Base-by-base conservation (phyloP, 2,797 vertebrate species). In the Urophycis tenuis region DNA sequence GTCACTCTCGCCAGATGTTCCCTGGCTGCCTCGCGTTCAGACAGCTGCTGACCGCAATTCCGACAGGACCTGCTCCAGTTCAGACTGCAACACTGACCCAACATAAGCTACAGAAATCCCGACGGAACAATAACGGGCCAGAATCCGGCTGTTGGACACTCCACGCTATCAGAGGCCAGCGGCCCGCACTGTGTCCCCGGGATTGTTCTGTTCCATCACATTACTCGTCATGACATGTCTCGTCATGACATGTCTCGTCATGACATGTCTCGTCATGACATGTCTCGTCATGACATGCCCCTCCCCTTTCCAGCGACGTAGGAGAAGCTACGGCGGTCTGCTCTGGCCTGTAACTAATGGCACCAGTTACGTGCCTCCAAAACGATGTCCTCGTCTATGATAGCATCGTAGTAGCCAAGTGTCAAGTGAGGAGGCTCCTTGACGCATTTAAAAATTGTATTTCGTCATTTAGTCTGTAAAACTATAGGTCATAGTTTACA, bases 21-120 rank as follows among this genome's bases (percentile, higher is more conserved):
- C 72, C 80, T 29, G 73, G 84, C 89, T 85, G 85, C 85, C 80
- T 89, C 81, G 74, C 79, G 80, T 85, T 80, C 77, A 88, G 84
- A 89, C 92, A 93, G 92, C 90, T 92, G 92, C 89, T 92, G 92
- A 91, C 89, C 86, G 87, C 88, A 87, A 91, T 92, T 89, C 82
- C 76, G 85, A 91, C 90, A 87, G 88, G 89, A 90, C 90, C 87
- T 80, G 89, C 79, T 91, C 87, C 76, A 90, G 86, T 88, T 88
- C 85, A 80, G 87, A 77, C 81, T 75, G 75, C 74, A 53, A 88
- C 85, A 84, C 87, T 82, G 85, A 89, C 87, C 88, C 85, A 84
- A 87, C 90, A 86, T 89, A 91, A 90, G 87, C 89, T 87, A 86
- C 45, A 77, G 60, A 82, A 85, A 88, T 89, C 84, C 82, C 77